These are phyloP conservation scores for Plumapathes pennacea DNA, from an alignment of 92 coral and sea anemone species.

Conservation along the genomic window DNA sequence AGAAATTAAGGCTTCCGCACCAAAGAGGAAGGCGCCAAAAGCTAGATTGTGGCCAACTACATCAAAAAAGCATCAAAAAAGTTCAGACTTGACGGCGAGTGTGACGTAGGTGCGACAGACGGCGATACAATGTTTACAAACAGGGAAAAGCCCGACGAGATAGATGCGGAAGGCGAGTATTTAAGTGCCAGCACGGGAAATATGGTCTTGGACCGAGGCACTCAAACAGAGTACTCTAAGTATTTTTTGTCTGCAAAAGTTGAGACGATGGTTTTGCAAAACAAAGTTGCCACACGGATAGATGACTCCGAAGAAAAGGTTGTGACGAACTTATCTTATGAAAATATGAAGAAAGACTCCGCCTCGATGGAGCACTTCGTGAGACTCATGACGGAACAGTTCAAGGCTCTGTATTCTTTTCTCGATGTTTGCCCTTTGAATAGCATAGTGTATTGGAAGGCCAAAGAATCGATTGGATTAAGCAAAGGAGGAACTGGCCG, in stretches of 20 bases:
- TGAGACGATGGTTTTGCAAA: constrained; percentile 16
- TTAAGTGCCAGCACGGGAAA: no score
- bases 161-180: no score
- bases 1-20: constrained; percentile 1
- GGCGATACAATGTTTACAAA: no score
- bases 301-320: background rate
- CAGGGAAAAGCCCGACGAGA: no score
- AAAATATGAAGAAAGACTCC: constrained; percentile 9
- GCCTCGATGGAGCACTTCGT: constrained; percentile 25
- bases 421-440: constrained; percentile 39
- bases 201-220: no score
- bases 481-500: constrained; percentile 14
- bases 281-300: constrained; percentile 1
- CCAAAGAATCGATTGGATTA: background rate
- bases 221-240: constrained; percentile 32
- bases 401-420: constrained; percentile 13
- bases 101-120: no score
- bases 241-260: constrained; percentile 25
- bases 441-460: constrained; percentile 19
- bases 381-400: constrained; percentile 23
- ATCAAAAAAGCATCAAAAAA: no score
- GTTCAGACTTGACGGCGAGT: no score
- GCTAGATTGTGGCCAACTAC: no score
- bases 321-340: constrained; percentile 27
- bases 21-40: constrained; percentile 30